Percentiles rank a stretch among this genome's conserved stretches.
These are phyloP conservation scores for Ochropleura leucogaster DNA, from an alignment of 2,888 invertebrate genomes.

Conservation along the genomic window DNA sequence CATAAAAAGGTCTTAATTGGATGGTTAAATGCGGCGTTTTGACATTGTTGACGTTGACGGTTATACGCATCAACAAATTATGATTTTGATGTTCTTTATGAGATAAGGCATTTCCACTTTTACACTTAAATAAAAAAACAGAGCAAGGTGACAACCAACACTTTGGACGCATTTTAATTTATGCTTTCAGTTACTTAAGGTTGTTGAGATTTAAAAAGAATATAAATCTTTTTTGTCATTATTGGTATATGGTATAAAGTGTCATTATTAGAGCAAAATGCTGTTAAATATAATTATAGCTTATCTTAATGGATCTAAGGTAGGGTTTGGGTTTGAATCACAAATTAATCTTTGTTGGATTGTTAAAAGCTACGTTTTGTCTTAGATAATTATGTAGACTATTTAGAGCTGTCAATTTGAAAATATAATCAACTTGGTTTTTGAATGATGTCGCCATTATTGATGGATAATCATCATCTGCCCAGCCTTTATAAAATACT, in stretches of 20 bases:
- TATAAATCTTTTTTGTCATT: no score
- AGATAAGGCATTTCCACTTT: neutral
- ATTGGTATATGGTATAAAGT: no score
- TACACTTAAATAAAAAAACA: slow-evolving; percentile 10
- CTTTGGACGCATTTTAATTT: slow-evolving; percentile 17
- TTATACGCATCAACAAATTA: slow-evolving; percentile 47
- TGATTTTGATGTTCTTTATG: neutral
- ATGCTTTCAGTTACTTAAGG: no score
- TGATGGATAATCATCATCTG: no score
- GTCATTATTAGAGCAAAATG: no score
- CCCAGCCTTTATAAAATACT: no score
- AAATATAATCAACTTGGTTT: neutral
- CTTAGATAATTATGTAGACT: neutral
- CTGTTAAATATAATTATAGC: neutral
- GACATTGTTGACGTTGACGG: slow-evolving; percentile 38
- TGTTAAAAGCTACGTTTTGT: neutral
- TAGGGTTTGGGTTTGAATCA: no score
- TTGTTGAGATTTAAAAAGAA: no score
- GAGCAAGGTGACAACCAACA: slow-evolving; percentile 48
- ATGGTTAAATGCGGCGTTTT: no score
- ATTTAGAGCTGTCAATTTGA: neutral
- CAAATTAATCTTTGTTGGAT: neutral
- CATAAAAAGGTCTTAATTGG: no score
- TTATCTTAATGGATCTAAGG: slow-evolving; percentile 16
- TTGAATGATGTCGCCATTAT: no score